These are phyloP conservation scores for Cephalopholis sonnerati DNA, from an alignment of 2,113 vertebrate genomes.

Conservation along the genomic window DNA sequence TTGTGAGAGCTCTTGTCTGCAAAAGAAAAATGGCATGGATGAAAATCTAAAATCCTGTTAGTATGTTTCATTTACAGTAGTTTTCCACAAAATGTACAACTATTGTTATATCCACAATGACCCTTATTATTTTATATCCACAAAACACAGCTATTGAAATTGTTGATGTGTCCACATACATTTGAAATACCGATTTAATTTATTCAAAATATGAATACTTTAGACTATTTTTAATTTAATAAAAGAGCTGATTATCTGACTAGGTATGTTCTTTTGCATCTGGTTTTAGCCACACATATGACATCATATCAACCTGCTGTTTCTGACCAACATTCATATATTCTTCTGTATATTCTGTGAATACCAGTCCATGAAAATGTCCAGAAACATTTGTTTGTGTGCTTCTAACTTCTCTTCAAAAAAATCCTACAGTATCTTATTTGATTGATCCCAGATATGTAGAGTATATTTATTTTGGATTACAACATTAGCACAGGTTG, in stretches of 20 bases:
- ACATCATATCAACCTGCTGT: neutral
- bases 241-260: neutral
- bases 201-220: neutral
- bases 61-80: neutral
- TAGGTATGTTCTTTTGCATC: neutral
- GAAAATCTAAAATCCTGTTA: neutral
- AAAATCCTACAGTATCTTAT: neutral
- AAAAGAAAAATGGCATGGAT: slow-evolving; percentile 43
- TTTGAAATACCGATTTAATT: too few species aligned
- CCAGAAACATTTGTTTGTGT: neutral
- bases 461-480: neutral
- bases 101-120: neutral
- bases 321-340: neutral
- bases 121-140: too few species aligned
- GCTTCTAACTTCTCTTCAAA: neutral
- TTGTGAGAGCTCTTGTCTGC: slow-evolving; percentile 76
- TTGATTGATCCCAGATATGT: neutral
- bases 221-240: neutral
- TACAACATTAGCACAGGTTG: neutral
- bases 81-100: neutral
- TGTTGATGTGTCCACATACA: too few species aligned
- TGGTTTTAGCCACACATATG: neutral
- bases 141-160: neutral
- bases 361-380: neutral
- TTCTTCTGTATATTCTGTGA: neutral